phyloP scores from a whole-genome alignment of 2,888 invertebrate genomes.

The Atethmia centrago region DNA sequence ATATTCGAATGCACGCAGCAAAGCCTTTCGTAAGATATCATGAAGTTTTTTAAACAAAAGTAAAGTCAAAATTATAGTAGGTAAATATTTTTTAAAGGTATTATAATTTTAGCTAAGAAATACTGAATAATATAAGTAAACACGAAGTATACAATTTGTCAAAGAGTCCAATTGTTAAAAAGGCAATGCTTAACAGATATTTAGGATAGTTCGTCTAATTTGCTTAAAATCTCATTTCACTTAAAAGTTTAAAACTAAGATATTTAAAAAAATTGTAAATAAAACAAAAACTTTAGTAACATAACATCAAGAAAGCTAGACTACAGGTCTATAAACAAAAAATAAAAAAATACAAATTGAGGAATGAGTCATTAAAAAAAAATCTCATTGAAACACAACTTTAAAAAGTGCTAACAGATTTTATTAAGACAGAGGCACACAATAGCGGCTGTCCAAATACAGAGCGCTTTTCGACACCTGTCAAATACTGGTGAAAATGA shows the following conservation, averaged over 20 bases:
- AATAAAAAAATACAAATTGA: constrained; percentile 51
- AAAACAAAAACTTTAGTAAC: constrained; percentile 20
- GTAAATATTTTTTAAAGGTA: neutral
- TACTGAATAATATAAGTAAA: constrained; percentile 18
- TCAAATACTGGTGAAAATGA: too few relatives aligned
- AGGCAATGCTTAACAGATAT: constrained; percentile 39
- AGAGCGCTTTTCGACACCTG: too few relatives aligned
- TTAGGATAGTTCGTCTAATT: constrained; percentile 8
- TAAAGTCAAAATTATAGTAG: neutral
- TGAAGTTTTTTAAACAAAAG: neutral
- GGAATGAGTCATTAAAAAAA: constrained; percentile 36
- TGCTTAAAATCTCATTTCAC: constrained; percentile 47
- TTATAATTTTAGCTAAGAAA: constrained; percentile 22
- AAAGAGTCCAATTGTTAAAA: constrained; percentile 27
- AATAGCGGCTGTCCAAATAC: too few relatives aligned
- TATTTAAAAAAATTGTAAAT: constrained; percentile 10
- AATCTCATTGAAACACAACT: neutral
- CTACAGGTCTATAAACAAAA: constrained; percentile 8
- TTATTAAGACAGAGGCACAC: too few relatives aligned
- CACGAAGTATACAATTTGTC: constrained; percentile 40
- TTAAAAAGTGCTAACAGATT: neutral
- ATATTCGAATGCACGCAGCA: neutral
- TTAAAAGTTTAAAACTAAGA: constrained; percentile 55
- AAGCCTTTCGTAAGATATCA: neutral
- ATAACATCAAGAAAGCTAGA: constrained; percentile 5